Evolutionary conservation across 2,113 vertebrate species (phyloP), one percentile per base, ranked within the genome.

Genomic region (Cephalophus harveyi): DNA sequence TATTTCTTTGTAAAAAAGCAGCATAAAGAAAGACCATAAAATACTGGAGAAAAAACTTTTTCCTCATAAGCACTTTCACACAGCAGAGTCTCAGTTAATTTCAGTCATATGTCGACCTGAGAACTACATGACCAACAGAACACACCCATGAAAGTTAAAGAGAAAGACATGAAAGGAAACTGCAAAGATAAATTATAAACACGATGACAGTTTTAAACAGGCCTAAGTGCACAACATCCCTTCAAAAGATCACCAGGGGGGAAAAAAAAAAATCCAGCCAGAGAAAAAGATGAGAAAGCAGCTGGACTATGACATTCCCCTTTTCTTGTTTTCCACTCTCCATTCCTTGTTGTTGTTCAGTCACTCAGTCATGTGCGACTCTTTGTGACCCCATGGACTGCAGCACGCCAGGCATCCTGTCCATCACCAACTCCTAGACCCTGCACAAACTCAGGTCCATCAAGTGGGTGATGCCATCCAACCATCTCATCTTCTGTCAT

Each of bases 1-100:
- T 88, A 19, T 89, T 5, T 30, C 43, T 85, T 88, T 59, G 25
- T 83, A 33, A 97, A 76, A 76, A 85, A n/a, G 52, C 55, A 86
- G 40, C n/a, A 30, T 17, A 33, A 2, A 36, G 46, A 86, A 94
- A 94, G 17, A 94, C 6, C 81, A 92, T 30, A 95, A 91, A 82
- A 81, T 23, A 52, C 6, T 6, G 2, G 40, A 86, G 6, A 40
- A 86, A 71, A n/a, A 48, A 25, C 5, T n/a, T 92, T 78, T 67
- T n/a, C 60, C 30, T 79, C 57, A 50, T 36, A 76, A 84, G 76
- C 30, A 88, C 82, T 83, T 88, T 60, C 33, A 84, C n/a, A 94
- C 2, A 78, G 30, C 5, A 85, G 28, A 48, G 28, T 87, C 62
- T 90, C 62, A 60, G 43, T 64, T 50, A 64, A 95, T 74, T 92